Evolutionary conservation across 1,140 invertebrate genomes (phyloP).

Genomic region (Aphidius ervi): DNA sequence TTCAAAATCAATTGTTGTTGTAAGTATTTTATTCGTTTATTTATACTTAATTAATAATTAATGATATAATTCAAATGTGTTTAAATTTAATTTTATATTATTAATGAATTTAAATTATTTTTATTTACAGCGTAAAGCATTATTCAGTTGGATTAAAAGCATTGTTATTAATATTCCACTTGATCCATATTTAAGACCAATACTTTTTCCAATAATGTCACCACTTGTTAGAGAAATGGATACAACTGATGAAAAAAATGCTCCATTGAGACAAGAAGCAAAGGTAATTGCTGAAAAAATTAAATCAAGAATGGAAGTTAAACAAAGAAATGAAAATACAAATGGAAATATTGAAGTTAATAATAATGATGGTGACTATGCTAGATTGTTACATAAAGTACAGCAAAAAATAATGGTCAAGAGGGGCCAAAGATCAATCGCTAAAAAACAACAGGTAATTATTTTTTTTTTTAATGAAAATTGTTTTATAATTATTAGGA

Average conservation of each 20-base stretch:
- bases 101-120: slow-evolving; percentile 21
- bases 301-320: slow-evolving; percentile 60
- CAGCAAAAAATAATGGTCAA: slow-evolving; percentile 60
- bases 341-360: slow-evolving; percentile 62
- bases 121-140: slow-evolving; percentile 56
- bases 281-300: slow-evolving; percentile 65
- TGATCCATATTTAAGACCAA: slow-evolving; percentile 49
- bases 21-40: slow-evolving; percentile 44
- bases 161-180: slow-evolving; percentile 57
- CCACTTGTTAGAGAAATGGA: slow-evolving; percentile 67
- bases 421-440: slow-evolving; percentile 64
- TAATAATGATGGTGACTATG: slow-evolving; percentile 63
- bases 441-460: slow-evolving; percentile 55
- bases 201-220: slow-evolving; percentile 59
- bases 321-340: slow-evolving; percentile 64
- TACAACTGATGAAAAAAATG: slow-evolving; percentile 56
- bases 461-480: slow-evolving; percentile 17
- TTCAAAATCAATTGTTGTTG: slow-evolving; percentile 55
- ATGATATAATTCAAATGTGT: background rate
- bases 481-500: slow-evolving; percentile 21
- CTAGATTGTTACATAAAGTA: slow-evolving; percentile 55
- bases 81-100: background rate
- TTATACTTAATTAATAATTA: too few relatives aligned
- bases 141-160: slow-evolving; percentile 73
- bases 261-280: slow-evolving; percentile 56